Evolutionary conservation across 2,797 vertebrate genomes (phyloP), one percentile per base, ranked within the genome.

Genomic region (Xenops minutus): DNA sequence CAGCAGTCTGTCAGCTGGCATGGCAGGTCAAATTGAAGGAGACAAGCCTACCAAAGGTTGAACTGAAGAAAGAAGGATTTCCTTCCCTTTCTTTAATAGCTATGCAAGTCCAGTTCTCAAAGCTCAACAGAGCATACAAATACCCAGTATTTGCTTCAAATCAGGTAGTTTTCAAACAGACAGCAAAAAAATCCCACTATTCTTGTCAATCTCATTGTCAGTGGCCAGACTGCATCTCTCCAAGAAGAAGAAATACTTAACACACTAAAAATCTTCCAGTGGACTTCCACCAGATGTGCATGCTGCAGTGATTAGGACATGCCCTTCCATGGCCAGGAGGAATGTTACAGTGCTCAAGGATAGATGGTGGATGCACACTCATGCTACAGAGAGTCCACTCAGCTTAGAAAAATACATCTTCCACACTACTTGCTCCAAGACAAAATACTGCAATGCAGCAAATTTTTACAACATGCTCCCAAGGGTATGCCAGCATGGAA

Each of bases 401-500:
- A 49, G 75, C 67, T 86, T 29, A 72, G 92, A 48, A 89, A 93
- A 85, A 93, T 1, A n/a, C 19, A 19, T 16, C 91, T 92, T 80
- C 82, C 89, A 72, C 67, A 22, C 37, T 44, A 36, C 29, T 36
- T 76, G 93, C 93, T 62, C 89, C 69, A 71, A 92, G 83, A 93
- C 88, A 87, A 90, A 92, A 89, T 30, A 88, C 97, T 93, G 98
- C 97, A 96, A 64, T 96, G 97, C 97, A 96, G 95, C 96, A 93
- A 77, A 82, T 89, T 92, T 89, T 78, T 43, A 85, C 88, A 92
- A 81, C 41, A 24, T 27, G 16, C 20, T 88, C 89, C 89, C 78
- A 44, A 44, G 95, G 58, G 66, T 32, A 59, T 43, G 88, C 54
- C 92, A 37, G n/a, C 10, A 14, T 34, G 86, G 71, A 34, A 91